These are phyloP conservation scores for Pomacea maculata DNA, from an alignment of 1,140 invertebrate species.

Conservation along the genomic window DNA sequence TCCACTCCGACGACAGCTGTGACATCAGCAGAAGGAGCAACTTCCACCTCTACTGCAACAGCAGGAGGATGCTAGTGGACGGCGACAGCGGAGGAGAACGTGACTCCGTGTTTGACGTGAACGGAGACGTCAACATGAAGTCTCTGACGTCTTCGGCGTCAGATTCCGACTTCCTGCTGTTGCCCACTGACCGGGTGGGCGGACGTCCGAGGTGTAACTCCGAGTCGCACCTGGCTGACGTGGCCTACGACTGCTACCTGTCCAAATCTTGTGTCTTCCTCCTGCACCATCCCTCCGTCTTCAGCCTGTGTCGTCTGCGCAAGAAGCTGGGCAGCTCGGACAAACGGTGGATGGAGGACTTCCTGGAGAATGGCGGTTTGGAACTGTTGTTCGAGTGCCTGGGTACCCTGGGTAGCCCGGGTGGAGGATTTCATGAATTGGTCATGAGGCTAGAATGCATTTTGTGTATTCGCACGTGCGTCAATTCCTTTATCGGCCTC, in stretches of 20 bases:
- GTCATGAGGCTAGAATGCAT: constrained; percentile 63
- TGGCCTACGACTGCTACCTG: constrained; percentile 35
- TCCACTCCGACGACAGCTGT: too few species aligned
- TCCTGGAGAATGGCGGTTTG: constrained; percentile 63
- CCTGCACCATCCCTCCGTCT: constrained; percentile 37
- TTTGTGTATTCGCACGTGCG: constrained; percentile 65
- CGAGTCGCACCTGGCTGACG: constrained; percentile 38
- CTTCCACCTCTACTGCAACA: too few species aligned
- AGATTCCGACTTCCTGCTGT: constrained; percentile 5
- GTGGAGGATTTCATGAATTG: constrained; percentile 13
- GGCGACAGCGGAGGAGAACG: too few species aligned
- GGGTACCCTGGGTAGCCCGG: constrained; percentile 45
- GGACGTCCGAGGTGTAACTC: constrained; percentile 31
- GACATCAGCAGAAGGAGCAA: too few species aligned
- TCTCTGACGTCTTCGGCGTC: background rate
- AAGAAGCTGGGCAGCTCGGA: constrained; percentile 40
- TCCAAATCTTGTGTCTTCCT: constrained; percentile 39
- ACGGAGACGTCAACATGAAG: background rate
- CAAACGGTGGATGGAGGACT: constrained; percentile 66
- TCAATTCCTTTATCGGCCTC: constrained; percentile 67
- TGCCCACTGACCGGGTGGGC: background rate
- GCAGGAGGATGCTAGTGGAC: too few species aligned
- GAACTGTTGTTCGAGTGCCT: constrained; percentile 66
- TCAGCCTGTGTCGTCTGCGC: constrained; percentile 40
- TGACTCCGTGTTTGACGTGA: too few species aligned